A percentile compares a stretch with the other conserved stretches of the same genome.
phyloP scores from a whole-genome alignment of 2,113 vertebrate species.

The Sebastes fasciatus region DNA sequence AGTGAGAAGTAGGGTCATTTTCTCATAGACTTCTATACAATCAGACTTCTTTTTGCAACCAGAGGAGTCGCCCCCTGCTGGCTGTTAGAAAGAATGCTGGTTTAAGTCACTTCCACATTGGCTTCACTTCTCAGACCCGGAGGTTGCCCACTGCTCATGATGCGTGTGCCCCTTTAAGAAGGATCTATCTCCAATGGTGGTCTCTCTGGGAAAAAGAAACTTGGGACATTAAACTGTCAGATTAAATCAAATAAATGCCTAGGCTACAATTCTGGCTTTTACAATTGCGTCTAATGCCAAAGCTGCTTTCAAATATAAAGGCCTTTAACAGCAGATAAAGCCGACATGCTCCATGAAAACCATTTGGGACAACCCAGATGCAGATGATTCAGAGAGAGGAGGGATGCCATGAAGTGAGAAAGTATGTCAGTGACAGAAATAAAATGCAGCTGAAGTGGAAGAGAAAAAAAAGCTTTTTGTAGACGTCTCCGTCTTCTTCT shows the following conservation, averaged over 20 bases:
- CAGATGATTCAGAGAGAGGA: constrained; percentile 24
- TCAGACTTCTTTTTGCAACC: no score
- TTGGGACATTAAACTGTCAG: background rate
- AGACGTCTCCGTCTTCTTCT: constrained; percentile 14
- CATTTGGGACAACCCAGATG: background rate
- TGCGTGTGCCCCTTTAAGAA: background rate
- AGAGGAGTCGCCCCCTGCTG: no score
- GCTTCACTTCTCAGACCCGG: no score
- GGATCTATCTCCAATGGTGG: background rate
- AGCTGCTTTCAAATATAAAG: constrained; percentile 19
- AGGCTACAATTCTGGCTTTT: constrained; percentile 2
- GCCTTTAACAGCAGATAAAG: constrained; percentile 23
- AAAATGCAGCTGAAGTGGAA: constrained; percentile 27
- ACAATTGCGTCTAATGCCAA: constrained; percentile 5
- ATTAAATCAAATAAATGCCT: constrained; percentile 10
- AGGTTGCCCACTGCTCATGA: background rate
- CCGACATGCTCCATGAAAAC: constrained; percentile 11
- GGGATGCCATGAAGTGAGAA: constrained; percentile 8
- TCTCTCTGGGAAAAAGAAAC: background rate
- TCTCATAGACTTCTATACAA: no score
- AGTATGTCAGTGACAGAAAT: constrained; percentile 60
- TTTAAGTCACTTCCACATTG: no score
- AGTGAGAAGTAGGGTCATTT: no score
- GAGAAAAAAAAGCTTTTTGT: background rate
- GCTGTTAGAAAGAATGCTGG: no score